Evolutionary conservation across 2,888 invertebrate species (phyloP).

Genomic region (Macaria notata): DNA sequence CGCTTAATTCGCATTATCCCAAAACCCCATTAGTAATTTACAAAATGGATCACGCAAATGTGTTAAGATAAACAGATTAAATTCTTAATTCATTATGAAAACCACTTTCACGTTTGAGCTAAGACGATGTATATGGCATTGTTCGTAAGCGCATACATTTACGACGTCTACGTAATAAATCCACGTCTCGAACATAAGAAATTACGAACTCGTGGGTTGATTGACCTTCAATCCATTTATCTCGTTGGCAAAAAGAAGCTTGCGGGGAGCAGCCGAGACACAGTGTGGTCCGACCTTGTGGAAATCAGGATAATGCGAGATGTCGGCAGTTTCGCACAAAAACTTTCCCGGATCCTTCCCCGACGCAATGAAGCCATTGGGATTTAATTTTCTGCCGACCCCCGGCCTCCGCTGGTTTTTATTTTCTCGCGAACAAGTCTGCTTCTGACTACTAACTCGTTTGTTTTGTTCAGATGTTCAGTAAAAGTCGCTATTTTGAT

Average conservation of each 20-base stretch:
- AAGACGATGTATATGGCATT: neutral
- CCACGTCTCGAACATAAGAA: neutral
- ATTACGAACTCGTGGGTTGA: constrained; percentile 7
- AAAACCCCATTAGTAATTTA: neutral
- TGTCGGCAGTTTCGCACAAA: constrained; percentile 12
- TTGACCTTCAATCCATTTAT: constrained; percentile 1
- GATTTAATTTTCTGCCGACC: constrained; percentile 10
- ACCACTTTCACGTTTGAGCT: too few relatives aligned
- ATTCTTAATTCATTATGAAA: neutral
- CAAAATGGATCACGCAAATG: neutral
- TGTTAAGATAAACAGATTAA: neutral
- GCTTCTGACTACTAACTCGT: neutral
- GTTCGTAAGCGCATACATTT: neutral
- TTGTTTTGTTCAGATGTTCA: neutral
- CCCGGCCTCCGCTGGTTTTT: constrained; percentile 1
- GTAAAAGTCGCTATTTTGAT: too few relatives aligned
- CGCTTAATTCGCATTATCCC: neutral
- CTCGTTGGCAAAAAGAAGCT: constrained; percentile 3
- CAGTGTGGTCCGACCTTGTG: constrained; percentile 6
- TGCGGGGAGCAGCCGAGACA: neutral
- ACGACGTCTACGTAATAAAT: neutral
- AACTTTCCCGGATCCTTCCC: constrained; percentile 7
- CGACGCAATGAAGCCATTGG: constrained; percentile 4
- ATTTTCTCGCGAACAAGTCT: neutral
- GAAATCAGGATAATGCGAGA: constrained; percentile 9